These are phyloP conservation scores for Amphimedon queenslandica DNA, from an alignment of 37 sponge, comb jelly and placozoan genomes.

Conservation along the genomic window DNA sequence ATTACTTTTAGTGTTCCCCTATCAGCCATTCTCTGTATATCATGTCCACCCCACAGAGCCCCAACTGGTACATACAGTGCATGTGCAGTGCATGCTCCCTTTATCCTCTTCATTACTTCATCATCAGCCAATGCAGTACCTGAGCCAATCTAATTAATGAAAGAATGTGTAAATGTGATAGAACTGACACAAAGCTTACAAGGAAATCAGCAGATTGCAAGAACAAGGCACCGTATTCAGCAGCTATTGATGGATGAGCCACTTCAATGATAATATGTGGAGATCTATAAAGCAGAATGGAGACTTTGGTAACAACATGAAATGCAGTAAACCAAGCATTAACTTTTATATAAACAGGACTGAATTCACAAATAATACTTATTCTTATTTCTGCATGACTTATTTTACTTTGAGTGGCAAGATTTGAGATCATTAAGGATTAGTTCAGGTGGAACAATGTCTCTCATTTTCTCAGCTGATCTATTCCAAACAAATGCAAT, in stretches of 20 bases:
- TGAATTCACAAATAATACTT: background rate
- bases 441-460: constrained; percentile 42
- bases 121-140: constrained; percentile 79
- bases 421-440: constrained; percentile 60
- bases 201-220: constrained; percentile 77
- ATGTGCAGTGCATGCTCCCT: constrained; percentile 17
- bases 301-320: too few species aligned
- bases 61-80: constrained; percentile 88
- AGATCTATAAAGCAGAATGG: too few species aligned
- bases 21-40: constrained; percentile 91
- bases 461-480: constrained; percentile 55
- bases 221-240: constrained; percentile 68
- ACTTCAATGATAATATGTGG: constrained; percentile 93
- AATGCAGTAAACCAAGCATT: too few species aligned
- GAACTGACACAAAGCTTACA: constrained; percentile 27
- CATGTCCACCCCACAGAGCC: constrained; percentile 93
- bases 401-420: constrained; percentile 34
- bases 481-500: constrained; percentile 93
- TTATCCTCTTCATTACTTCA: constrained; percentile 37
- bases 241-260: constrained; percentile 81
- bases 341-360: too few species aligned
- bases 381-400: background rate
- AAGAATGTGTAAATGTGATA: background rate
- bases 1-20: constrained; percentile 77
- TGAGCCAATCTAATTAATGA: constrained; percentile 76